These are phyloP conservation scores for Drosophila mojavensis DNA, from an alignment of 1,140 invertebrate species.

Conservation along the genomic window DNA sequence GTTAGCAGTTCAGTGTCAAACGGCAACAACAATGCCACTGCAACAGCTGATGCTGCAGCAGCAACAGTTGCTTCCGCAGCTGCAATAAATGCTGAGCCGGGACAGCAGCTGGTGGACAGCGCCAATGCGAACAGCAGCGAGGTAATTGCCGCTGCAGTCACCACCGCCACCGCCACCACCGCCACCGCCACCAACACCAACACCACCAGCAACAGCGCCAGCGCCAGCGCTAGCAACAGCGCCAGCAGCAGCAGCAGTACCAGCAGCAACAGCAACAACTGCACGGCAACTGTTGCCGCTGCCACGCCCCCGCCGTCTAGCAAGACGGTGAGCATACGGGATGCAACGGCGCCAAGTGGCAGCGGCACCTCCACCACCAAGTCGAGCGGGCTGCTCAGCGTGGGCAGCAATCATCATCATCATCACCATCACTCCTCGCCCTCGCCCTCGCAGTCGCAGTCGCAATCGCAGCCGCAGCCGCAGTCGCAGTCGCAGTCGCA, in stretches of 20 bases:
- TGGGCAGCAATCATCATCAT: conserved; percentile 71
- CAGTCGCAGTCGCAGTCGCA: conserved; percentile 15
- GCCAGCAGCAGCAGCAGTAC: not conserved
- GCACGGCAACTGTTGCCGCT: conserved; percentile 3
- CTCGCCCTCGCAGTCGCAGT: not conserved
- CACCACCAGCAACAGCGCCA: not conserved
- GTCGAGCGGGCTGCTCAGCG: conserved; percentile 56
- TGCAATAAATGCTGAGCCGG: not conserved
- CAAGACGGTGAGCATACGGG: conserved; percentile 22
- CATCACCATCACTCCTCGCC: conserved; percentile 60
- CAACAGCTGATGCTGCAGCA: not conserved
- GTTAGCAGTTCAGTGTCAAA: conserved; percentile 3
- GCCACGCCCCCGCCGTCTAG: conserved; percentile 24
- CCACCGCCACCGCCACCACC: not conserved
- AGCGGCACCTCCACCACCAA: conserved; percentile 32
- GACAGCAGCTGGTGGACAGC: conserved; percentile 13
- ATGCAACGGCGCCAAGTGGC: conserved; percentile 31
- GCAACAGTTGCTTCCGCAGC: conserved; percentile 14
- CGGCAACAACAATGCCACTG: conserved; percentile 20
- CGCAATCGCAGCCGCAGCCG: not conserved
- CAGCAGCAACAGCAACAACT: conserved; percentile 8
- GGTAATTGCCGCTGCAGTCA: not conserved
- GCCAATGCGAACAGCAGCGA: conserved; percentile 8
- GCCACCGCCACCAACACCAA: not conserved
- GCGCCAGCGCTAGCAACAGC: conserved; percentile 5